Evolutionary conservation across 2,113 vertebrate species (phyloP).

Genomic region (Struthidea cinerea): DNA sequence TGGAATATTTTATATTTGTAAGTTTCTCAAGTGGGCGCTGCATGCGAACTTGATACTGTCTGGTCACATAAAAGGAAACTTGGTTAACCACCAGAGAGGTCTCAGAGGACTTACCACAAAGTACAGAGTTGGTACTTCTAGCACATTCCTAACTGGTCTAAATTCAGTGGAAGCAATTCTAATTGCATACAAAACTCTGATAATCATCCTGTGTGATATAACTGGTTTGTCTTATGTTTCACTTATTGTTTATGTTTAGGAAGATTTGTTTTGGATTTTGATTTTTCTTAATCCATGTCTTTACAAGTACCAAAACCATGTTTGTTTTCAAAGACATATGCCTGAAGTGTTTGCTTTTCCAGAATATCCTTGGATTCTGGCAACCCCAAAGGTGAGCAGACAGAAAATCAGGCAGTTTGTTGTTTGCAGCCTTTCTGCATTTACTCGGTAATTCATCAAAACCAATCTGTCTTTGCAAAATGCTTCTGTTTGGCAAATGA

Average conservation of each 20-base stretch:
- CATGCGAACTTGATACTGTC: not conserved
- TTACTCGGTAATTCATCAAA: not conserved
- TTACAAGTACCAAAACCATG: not conserved
- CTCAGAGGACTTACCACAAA: not conserved
- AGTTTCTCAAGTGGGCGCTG: not conserved
- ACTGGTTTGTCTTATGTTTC: not conserved
- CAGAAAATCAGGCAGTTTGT: not conserved
- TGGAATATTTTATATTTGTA: not conserved
- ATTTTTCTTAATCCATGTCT: not conserved
- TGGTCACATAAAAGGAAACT: not conserved
- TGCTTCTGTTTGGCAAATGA: not conserved
- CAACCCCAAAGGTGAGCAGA: not conserved
- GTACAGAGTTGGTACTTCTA: not conserved
- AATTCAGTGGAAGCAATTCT: not conserved
- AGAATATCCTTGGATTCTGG: not conserved
- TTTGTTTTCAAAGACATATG: not conserved
- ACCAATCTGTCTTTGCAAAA: not conserved
- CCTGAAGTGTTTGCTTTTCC: not conserved
- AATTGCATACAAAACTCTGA: not conserved
- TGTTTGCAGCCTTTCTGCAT: not conserved
- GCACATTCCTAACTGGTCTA: not conserved
- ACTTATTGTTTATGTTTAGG: not conserved
- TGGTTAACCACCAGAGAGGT: not conserved
- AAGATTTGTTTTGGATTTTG: not conserved
- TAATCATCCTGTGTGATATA: not conserved